Evolutionary conservation across 2,888 invertebrate species (phyloP).

Genomic region (Hipparchia semele): DNA sequence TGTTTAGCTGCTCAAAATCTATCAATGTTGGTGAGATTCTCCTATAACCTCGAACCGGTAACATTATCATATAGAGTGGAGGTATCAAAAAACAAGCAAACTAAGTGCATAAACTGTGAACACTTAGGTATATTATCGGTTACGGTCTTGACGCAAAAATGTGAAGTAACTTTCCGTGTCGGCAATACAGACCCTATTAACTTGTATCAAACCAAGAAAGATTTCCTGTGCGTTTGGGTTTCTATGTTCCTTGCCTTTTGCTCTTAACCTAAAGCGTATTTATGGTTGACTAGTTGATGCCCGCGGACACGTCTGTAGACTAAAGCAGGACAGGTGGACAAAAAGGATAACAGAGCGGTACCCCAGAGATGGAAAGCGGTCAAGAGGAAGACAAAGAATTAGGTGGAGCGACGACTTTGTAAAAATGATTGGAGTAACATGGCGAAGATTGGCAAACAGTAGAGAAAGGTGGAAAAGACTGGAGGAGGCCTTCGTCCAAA

Average conservation of each 20-base stretch:
- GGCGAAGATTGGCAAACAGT: too few relatives aligned
- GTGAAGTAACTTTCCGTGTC: conserved; percentile 47
- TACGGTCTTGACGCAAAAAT: conserved; percentile 38
- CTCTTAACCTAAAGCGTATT: conserved; percentile 12
- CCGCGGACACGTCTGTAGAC: too few relatives aligned
- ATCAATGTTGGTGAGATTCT: conserved; percentile 17
- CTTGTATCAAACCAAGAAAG: conserved; percentile 41
- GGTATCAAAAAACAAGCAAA: conserved; percentile 30
- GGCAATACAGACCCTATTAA: conserved; percentile 45
- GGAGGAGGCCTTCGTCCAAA: too few relatives aligned
- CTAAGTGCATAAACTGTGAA: conserved; percentile 38
- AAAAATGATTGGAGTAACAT: too few relatives aligned
- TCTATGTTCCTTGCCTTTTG: conserved; percentile 21
- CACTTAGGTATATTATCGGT: conserved; percentile 36
- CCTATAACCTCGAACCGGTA: conserved; percentile 25
- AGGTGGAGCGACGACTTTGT: too few relatives aligned
- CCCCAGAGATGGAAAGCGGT: too few relatives aligned
- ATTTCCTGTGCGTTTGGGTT: conserved; percentile 17
- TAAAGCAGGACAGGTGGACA: too few relatives aligned
- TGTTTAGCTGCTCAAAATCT: too few relatives aligned
- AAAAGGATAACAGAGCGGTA: too few relatives aligned
- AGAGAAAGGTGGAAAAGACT: too few relatives aligned
- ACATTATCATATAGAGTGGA: conserved; percentile 39
- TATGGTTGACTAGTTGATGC: neutral
- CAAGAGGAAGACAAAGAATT: too few relatives aligned